Conservation (phyloP, 2,888 invertebrate genomes). For the Lochmaea crataegi region DNA sequence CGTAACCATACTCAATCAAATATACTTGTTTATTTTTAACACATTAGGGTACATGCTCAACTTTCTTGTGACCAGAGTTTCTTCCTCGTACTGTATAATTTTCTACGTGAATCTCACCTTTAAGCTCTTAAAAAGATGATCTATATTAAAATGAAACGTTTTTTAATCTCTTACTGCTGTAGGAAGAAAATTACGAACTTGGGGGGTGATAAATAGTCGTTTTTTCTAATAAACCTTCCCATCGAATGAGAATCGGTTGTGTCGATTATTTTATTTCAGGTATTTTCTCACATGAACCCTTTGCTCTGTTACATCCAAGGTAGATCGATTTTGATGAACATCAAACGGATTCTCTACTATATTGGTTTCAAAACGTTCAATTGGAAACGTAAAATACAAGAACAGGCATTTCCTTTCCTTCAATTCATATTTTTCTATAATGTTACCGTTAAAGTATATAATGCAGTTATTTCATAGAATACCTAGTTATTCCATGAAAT, state of each 20-base stretch:
- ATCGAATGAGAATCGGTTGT: slow-evolving; percentile 22
- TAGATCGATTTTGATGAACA: slow-evolving; percentile 1
- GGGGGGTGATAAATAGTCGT: slow-evolving; percentile 23
- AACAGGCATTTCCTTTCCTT: too few species aligned
- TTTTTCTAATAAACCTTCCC: slow-evolving; percentile 9
- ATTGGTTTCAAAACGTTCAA: background rate
- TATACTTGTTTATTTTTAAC: too few species aligned
- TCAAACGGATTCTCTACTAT: background rate
- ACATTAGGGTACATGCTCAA: too few species aligned
- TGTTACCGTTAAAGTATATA: too few species aligned
- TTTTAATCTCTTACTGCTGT: slow-evolving; percentile 25
- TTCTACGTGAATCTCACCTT: background rate
- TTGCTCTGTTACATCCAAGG: background rate
- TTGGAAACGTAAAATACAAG: too few species aligned
- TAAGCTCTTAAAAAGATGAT: slow-evolving; percentile 9
- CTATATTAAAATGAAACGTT: slow-evolving; percentile 21
- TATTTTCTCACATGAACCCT: slow-evolving; percentile 9
- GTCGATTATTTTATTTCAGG: slow-evolving; percentile 11
- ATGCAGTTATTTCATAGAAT: too few species aligned
- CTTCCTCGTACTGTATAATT: background rate
- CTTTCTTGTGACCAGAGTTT: background rate
- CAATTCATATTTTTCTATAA: too few species aligned
- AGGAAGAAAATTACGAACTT: slow-evolving; percentile 11
- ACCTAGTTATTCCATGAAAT: too few species aligned
- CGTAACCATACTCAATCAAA: too few species aligned